Percentiles rank a stretch among this genome's conserved stretches.
Evolutionary conservation across 64 coral and sea anemone species (phyloP).

Genomic region (Dendronephthya gigantea): DNA sequence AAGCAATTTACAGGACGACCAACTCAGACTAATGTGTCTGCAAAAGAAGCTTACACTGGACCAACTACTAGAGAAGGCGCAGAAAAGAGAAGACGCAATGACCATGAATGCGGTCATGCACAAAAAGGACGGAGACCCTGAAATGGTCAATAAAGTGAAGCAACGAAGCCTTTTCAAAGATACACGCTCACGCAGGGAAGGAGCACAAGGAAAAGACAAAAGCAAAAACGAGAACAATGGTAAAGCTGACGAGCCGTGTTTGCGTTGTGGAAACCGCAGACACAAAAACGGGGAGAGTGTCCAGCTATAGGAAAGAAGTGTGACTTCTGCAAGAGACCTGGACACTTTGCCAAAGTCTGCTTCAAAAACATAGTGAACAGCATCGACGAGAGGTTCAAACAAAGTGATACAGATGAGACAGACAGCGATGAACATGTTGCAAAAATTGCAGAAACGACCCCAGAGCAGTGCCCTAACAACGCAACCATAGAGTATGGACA

Average conservation of each 20-base stretch:
- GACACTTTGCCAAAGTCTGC: background rate
- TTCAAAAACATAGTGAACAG: background rate
- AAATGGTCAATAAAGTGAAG: background rate
- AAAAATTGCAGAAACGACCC: background rate
- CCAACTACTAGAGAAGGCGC: background rate
- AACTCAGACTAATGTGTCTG: background rate
- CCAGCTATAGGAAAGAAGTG: background rate
- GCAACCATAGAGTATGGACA: background rate
- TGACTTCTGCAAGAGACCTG: background rate
- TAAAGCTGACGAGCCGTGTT: background rate
- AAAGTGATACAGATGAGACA: background rate
- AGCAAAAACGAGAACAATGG: background rate
- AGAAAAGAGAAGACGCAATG: conserved; percentile 9
- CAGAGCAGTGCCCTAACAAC: background rate
- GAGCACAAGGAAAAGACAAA: background rate
- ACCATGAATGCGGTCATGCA: conserved; percentile 7
- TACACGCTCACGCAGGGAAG: background rate
- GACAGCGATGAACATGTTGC: background rate
- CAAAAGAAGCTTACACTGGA: conserved; percentile 7
- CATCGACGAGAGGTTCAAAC: background rate
- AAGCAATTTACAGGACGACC: conserved; percentile 4
- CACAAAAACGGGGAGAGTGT: background rate
- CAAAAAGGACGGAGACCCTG: background rate
- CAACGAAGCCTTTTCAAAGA: background rate
- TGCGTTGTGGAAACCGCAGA: background rate